Percentiles rank a stretch among this genome's conserved stretches.
Evolutionary conservation across 1,140 invertebrate species (phyloP).

Genomic region (Meloidogyne hapla): DNA sequence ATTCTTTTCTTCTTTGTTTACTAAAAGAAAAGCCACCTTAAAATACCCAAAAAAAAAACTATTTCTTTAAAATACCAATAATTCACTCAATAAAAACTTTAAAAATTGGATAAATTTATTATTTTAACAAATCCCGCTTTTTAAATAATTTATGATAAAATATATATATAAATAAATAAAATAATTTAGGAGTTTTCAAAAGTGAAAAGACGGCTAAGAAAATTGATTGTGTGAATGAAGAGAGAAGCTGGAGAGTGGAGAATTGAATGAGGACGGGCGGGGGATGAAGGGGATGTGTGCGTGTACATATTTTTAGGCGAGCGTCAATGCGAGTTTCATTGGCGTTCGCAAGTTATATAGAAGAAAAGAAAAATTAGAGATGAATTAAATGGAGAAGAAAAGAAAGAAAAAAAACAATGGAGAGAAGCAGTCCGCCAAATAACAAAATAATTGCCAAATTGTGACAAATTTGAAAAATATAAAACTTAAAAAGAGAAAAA

Average conservation of each 20-base stretch:
- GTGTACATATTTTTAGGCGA: not conserved
- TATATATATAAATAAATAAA: not conserved
- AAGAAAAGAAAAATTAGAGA: not conserved
- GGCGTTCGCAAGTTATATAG: not conserved
- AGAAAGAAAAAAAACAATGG: not conserved
- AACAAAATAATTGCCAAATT: not conserved
- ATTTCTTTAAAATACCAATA: too few species aligned
- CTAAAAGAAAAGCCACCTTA: too few species aligned
- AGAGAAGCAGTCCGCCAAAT: not conserved
- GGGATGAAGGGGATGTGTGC: not conserved
- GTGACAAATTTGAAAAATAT: not conserved
- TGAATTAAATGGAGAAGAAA: not conserved
- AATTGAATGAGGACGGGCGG: not conserved
- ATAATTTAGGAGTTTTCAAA: not conserved
- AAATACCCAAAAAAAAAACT: too few species aligned
- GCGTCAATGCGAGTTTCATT: not conserved
- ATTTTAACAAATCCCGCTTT: too few species aligned
- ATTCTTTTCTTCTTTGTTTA: too few species aligned
- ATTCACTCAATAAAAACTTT: too few species aligned
- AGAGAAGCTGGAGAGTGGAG: not conserved
- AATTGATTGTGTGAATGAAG: not conserved
- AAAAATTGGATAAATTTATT: too few species aligned
- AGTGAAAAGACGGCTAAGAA: conserved; percentile 3
- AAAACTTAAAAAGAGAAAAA: too few species aligned
- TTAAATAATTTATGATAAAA: too few species aligned